These are phyloP conservation scores for Platygyra sinensis DNA, from an alignment of 64 coral and sea anemone genomes.

Conservation along the genomic window DNA sequence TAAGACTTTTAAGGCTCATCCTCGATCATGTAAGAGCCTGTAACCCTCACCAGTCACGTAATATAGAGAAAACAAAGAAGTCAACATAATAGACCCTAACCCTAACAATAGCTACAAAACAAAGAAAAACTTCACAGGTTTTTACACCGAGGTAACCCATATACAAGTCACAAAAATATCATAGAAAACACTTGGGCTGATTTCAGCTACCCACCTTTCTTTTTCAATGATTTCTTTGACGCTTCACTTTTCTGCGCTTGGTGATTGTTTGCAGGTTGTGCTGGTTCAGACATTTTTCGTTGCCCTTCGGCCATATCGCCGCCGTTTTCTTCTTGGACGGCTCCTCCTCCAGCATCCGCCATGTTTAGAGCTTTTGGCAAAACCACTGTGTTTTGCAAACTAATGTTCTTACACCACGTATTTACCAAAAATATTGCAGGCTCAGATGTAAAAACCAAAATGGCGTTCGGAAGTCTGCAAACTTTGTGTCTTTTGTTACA, in stretches of 20 bases:
- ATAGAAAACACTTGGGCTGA: no score
- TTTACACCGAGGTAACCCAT: no score
- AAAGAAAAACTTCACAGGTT: no score
- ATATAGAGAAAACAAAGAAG: no score
- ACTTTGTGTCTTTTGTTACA: background rate
- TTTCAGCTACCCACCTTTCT: conserved; percentile 50
- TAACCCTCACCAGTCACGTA: no score
- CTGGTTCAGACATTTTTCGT: conserved; percentile 31
- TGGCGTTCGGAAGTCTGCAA: conserved; percentile 35
- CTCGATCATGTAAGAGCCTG: no score
- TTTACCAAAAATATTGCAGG: conserved; percentile 22
- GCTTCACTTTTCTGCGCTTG: conserved; percentile 30
- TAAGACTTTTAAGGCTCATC: no score
- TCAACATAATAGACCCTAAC: no score
- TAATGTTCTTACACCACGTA: background rate
- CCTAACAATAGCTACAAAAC: no score
- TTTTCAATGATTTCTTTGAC: conserved; percentile 60
- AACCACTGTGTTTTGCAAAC: no score
- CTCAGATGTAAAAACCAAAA: conserved; percentile 68
- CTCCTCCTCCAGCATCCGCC: conserved; percentile 57
- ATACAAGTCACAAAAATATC: no score
- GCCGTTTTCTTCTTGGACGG: background rate
- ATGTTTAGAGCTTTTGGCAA: conserved; percentile 46
- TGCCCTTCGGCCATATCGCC: background rate
- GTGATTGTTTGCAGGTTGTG: background rate